Evolutionary conservation across 2,797 vertebrate genomes (phyloP), one percentile per base, ranked within the genome.

Genomic region (Chanos chanos): DNA sequence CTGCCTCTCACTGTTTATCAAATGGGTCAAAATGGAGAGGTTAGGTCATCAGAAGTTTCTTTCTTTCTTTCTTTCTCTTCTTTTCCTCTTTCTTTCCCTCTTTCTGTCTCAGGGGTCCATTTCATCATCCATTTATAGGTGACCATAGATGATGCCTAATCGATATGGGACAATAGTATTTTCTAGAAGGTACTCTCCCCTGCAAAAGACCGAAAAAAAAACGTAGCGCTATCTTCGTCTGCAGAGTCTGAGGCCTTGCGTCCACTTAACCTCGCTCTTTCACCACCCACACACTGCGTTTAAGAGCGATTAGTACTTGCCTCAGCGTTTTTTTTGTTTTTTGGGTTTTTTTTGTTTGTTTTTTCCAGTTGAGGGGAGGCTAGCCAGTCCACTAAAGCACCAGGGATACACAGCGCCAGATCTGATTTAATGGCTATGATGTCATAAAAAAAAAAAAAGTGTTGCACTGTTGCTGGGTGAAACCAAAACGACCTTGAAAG

Each of bases 401-500:
- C n/a, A n/a, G n/a, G n/a, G n/a, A n/a, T n/a, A n/a, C n/a, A n/a
- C 39, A 39, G 41, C 41, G 77, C 72, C 52, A 9, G 62, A 71
- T 76, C 79, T 83, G 82, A 85, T 87, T 85, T 84, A 88, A 86
- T 79, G 83, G 79, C 75, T 78, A 33, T 51, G 48, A 45, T 54
- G 31, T 22, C n/a, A n/a, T n/a, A n/a, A n/a, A n/a, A n/a, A n/a
- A n/a, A n/a, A n/a, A n/a, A n/a, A n/a, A 81, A 82, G 86, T 75
- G 79, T 80, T 76, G 55, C 72, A 76, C 71, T 72, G 85, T 89
- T 87, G 81, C 85, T 81, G 83, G 65, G 83, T n/a, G 87, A 82
- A 81, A 87, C 83, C 59, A 75, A 68, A 61, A 79, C 83, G 86
- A 89, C 87, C 86, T 89, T 87, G 82, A 45, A 21, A 49, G 63